Conservation (phyloP, 2,888 invertebrate species). For the Oxystoma pomonae region DNA sequence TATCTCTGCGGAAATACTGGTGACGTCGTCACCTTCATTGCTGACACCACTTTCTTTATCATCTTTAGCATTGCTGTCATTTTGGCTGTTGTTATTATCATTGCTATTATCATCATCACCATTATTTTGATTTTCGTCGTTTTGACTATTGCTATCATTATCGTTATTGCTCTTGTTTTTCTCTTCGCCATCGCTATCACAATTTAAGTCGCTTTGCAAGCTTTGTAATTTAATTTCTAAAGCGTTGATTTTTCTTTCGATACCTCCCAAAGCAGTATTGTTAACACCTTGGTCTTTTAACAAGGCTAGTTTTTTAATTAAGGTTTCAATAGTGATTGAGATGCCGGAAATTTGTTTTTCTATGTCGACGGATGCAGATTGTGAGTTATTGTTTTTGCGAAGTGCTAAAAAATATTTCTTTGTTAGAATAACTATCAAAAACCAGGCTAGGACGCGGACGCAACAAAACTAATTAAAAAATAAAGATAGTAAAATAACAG, state of each 20-base stretch:
- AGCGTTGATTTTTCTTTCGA: not conserved
- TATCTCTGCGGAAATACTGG: not conserved
- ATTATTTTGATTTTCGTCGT: not conserved
- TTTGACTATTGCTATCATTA: not conserved
- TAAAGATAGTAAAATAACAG: no score
- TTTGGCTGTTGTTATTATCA: not conserved
- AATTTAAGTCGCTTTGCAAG: not conserved
- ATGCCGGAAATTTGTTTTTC: not conserved
- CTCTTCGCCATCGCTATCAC: constrained; percentile 6
- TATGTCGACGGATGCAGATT: no score
- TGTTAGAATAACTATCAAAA: no score
- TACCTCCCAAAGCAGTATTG: not conserved
- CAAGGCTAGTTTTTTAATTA: not conserved
- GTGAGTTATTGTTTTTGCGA: no score
- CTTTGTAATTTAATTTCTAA: not conserved
- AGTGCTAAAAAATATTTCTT: no score
- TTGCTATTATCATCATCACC: not conserved
- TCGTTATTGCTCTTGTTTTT: not conserved
- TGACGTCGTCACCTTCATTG: not conserved
- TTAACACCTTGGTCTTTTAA: not conserved
- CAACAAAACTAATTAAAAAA: no score
- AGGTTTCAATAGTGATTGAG: no score
- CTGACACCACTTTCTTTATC: not conserved
- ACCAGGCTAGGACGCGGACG: no score
- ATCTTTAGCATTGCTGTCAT: not conserved